These are phyloP conservation scores for Micronycteris hirsuta DNA, from an alignment of 2,113 vertebrate species.

Conservation along the genomic window DNA sequence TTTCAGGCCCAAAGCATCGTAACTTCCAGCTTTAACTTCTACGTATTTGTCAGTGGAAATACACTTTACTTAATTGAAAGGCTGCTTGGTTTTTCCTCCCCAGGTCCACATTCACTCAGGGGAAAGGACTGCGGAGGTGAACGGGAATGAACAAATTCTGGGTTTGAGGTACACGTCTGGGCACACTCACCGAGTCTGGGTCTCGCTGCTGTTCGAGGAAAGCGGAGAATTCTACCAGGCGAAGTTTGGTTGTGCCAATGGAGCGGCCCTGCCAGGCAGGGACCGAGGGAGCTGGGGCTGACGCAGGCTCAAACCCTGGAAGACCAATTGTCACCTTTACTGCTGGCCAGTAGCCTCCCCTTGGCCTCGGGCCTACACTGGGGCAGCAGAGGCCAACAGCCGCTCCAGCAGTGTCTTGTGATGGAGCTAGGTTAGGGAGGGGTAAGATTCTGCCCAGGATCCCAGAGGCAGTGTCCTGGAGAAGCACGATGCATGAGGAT, in stretches of 20 bases:
- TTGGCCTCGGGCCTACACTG: too few species aligned
- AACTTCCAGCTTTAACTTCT: not conserved
- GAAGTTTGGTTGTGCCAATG: slow-evolving; percentile 97
- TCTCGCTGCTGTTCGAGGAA: slow-evolving; percentile 98
- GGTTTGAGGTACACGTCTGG: not conserved
- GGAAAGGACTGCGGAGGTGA: not conserved
- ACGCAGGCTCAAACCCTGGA: slow-evolving; percentile 92
- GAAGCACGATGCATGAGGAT: not conserved
- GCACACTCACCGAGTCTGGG: slow-evolving; percentile 90
- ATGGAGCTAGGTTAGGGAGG: not conserved
- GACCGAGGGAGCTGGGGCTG: slow-evolving; percentile 91
- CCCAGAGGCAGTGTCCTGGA: not conserved
- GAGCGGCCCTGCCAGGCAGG: slow-evolving; percentile 99
- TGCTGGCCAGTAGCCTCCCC: not conserved
- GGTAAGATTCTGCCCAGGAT: not conserved
- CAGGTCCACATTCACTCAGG: not conserved
- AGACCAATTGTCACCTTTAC: slow-evolving; percentile 31
- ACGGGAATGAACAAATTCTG: not conserved
- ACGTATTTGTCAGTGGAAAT: not conserved
- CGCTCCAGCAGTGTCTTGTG: not conserved
- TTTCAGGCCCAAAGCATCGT: not conserved
- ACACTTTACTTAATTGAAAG: not conserved
- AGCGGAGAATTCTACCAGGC: slow-evolving; percentile 97
- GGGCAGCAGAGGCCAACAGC: not conserved
- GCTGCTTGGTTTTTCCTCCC: not conserved